These are phyloP conservation scores for Chaetura pelagica DNA, from an alignment of 2,113 vertebrate genomes.

Conservation along the genomic window DNA sequence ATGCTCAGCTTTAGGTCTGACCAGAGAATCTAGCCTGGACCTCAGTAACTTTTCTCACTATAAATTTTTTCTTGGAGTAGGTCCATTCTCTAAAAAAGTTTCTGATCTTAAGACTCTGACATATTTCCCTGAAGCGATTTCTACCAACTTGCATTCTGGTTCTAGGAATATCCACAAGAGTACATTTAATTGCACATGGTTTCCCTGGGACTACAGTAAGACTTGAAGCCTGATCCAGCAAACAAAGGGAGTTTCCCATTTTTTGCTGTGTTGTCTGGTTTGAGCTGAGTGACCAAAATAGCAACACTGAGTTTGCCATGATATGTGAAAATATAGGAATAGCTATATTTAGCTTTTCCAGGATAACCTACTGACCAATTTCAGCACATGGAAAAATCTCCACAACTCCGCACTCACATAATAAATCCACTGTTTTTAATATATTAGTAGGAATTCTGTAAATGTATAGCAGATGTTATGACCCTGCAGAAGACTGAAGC, in stretches of 20 bases:
- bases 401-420: neutral
- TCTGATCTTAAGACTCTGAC: neutral
- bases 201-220: neutral
- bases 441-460: conserved; percentile 30
- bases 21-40: neutral
- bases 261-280: neutral
- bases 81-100: neutral
- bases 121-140: neutral
- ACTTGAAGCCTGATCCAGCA: neutral
- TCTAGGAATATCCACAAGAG: neutral
- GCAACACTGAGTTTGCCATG: neutral
- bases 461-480: conserved; percentile 56
- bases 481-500: neutral
- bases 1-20: neutral
- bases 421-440: conserved; percentile 50
- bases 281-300: conserved; percentile 6
- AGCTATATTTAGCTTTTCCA: conserved; percentile 23
- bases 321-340: neutral
- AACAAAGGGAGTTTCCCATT: neutral
- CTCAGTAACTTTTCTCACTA: neutral
- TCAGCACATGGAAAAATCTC: conserved; percentile 24
- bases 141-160: neutral
- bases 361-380: conserved; percentile 27
- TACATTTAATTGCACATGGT: neutral
- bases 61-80: neutral